phyloP scores from a whole-genome alignment of 2,113 vertebrate species.

The Alouatta palliata region DNA sequence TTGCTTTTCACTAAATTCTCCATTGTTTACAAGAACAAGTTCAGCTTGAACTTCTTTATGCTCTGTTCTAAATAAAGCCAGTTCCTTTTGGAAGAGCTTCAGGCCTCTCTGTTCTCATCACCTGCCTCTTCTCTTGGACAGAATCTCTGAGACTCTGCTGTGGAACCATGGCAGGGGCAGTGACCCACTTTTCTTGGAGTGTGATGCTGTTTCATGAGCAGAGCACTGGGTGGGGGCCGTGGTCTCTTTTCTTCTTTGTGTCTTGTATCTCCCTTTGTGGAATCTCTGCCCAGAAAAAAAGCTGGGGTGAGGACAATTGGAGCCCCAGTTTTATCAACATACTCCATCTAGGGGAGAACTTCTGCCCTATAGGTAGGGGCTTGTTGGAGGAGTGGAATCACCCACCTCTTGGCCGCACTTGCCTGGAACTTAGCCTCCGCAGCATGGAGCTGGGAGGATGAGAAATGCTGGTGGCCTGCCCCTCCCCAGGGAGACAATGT shows the following conservation, averaged over 20 bases:
- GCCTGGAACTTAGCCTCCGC: not conserved
- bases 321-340: not conserved
- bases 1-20: not conserved
- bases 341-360: not conserved
- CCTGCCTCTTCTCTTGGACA: not conserved
- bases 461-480: not conserved
- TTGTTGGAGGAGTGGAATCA: not conserved
- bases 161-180: not conserved
- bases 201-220: not conserved
- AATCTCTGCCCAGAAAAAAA: not conserved
- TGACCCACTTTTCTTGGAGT: not conserved
- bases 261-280: not conserved
- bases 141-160: not conserved
- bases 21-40: conserved; percentile 31
- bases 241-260: not conserved
- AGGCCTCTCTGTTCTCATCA: not conserved
- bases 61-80: conserved; percentile 15
- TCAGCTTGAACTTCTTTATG: not conserved
- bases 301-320: not conserved
- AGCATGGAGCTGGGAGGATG: not conserved
- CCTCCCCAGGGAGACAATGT: not conserved
- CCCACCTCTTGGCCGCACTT: not conserved
- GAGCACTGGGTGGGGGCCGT: not conserved
- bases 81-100: not conserved
- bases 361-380: not conserved